Evolutionary conservation across 1,140 invertebrate genomes (phyloP).

Genomic region (Drosophila ogumai): DNA sequence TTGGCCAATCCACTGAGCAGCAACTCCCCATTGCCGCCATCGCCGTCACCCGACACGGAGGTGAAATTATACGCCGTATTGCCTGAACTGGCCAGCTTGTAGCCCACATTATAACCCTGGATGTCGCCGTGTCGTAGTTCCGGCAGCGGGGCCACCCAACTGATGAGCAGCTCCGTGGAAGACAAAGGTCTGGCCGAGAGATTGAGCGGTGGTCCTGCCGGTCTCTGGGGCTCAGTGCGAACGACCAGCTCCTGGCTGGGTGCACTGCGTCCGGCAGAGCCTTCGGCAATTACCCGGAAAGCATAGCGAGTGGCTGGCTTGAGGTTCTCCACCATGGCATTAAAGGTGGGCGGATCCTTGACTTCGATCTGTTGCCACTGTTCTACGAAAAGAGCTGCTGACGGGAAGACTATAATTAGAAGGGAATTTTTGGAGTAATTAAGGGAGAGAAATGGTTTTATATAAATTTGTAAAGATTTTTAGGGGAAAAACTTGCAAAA

Average conservation of each 20-base stretch:
- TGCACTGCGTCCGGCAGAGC: slow-evolving; percentile 90
- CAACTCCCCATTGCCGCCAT: slow-evolving; percentile 88
- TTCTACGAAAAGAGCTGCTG: slow-evolving; percentile 80
- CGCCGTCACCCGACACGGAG: slow-evolving; percentile 89
- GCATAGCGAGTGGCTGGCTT: slow-evolving; percentile 92
- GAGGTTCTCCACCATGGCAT: slow-evolving; percentile 89
- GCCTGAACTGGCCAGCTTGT: slow-evolving; percentile 77
- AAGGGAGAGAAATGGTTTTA: not conserved
- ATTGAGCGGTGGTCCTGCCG: slow-evolving; percentile 90
- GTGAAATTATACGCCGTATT: slow-evolving; percentile 88
- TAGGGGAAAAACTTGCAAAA: not conserved
- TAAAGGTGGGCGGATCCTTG: slow-evolving; percentile 87
- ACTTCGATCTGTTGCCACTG: slow-evolving; percentile 89
- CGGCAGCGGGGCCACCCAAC: slow-evolving; percentile 90
- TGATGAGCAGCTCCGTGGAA: slow-evolving; percentile 91
- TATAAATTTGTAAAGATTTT: not conserved
- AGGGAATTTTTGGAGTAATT: not conserved
- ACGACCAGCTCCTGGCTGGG: slow-evolving; percentile 90
- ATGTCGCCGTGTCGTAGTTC: slow-evolving; percentile 91
- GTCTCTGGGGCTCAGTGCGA: slow-evolving; percentile 91
- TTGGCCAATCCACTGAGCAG: slow-evolving; percentile 89
- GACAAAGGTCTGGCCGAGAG: slow-evolving; percentile 90
- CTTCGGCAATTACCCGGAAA: slow-evolving; percentile 91
- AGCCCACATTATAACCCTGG: slow-evolving; percentile 89
- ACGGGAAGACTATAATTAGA: not conserved